phyloP scores from a whole-genome alignment of 2,888 invertebrate species.

The Lapara coniferarum region DNA sequence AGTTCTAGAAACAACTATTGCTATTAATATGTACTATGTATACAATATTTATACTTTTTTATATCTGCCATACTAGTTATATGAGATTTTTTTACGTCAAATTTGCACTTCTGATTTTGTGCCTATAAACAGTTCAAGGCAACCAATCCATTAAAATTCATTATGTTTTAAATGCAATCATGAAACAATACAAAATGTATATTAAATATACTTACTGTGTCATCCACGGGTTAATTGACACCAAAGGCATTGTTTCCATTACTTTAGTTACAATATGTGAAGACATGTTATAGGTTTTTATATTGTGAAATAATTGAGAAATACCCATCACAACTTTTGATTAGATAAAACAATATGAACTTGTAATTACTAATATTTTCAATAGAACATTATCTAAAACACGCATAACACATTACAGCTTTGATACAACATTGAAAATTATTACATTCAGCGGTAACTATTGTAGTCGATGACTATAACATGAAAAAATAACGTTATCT shows the following conservation, averaged over 20 bases:
- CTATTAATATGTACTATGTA: no score
- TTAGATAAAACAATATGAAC: constrained; percentile 1
- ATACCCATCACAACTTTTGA: not conserved
- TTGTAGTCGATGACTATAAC: not conserved
- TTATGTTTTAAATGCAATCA: not conserved
- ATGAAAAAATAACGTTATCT: not conserved
- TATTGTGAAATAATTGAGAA: no score
- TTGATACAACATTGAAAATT: constrained; percentile 8
- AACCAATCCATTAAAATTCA: not conserved
- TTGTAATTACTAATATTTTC: not conserved
- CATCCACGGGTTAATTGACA: not conserved
- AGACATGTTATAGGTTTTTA: no score
- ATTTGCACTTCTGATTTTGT: no score
- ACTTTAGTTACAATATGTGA: not conserved
- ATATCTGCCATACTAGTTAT: no score
- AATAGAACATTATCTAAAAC: constrained; percentile 10
- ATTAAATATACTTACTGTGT: not conserved
- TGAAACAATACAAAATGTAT: not conserved
- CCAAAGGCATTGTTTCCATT: not conserved
- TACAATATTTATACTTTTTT: no score
- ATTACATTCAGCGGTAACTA: not conserved
- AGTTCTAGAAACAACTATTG: not conserved
- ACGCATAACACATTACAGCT: constrained; percentile 12
- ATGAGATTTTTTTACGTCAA: no score
- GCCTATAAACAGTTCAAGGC: not conserved